These are phyloP conservation scores for Oedothorax gibbosus DNA, from an alignment of 1,140 invertebrate genomes.

Conservation along the genomic window DNA sequence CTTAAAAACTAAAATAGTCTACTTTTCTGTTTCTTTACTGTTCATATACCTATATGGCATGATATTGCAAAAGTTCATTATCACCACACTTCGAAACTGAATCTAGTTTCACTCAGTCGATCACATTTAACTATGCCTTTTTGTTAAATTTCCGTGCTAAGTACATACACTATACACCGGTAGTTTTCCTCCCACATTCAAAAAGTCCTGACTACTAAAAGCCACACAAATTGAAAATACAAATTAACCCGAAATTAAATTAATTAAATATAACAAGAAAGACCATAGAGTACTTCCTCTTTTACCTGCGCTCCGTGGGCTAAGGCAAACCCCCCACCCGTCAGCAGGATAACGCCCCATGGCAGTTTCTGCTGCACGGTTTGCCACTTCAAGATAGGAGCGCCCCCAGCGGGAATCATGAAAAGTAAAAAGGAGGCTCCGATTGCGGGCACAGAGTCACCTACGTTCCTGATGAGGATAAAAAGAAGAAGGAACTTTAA, in stretches of 20 bases:
- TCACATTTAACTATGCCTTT: too few relatives aligned
- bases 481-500: background rate
- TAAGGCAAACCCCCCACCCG: slow-evolving; percentile 87
- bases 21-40: too few relatives aligned
- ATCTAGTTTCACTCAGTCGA: too few relatives aligned
- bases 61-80: too few relatives aligned
- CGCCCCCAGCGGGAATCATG: slow-evolving; percentile 63
- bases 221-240: too few relatives aligned
- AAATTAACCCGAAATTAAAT: background rate
- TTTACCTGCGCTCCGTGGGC: slow-evolving; percentile 82
- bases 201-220: too few relatives aligned
- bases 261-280: background rate
- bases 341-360: slow-evolving; percentile 71
- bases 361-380: slow-evolving; percentile 68
- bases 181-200: too few relatives aligned
- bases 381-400: slow-evolving; percentile 68
- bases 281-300: background rate
- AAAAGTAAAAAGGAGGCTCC: slow-evolving; percentile 69
- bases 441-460: slow-evolving; percentile 70
- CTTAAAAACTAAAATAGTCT: too few relatives aligned
- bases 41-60: too few relatives aligned
- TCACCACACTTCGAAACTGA: too few relatives aligned
- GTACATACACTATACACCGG: too few relatives aligned
- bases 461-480: slow-evolving; percentile 67
- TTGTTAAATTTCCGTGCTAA: too few relatives aligned